A percentile compares a stretch with the other conserved stretches of the same genome.
Conservation (phyloP, 2,113 vertebrate species). For the Indicator maculatus region DNA sequence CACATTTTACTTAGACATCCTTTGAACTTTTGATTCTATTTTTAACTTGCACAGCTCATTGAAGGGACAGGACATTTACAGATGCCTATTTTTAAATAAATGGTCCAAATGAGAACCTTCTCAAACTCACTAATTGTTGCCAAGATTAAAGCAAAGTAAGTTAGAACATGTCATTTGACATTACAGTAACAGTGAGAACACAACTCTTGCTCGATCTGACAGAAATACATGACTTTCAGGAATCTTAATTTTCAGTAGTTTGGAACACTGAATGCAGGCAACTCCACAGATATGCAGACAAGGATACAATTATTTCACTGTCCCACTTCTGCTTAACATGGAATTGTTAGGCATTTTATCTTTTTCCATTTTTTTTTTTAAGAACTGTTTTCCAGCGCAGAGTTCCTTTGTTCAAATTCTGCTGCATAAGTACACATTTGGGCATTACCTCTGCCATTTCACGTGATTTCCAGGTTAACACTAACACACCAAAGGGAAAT, state of each 20-base stretch:
- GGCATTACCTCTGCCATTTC: background rate
- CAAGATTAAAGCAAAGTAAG: slow-evolving; percentile 11
- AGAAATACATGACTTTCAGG: background rate
- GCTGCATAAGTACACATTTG: background rate
- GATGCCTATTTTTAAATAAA: background rate
- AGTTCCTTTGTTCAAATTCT: background rate
- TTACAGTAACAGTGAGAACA: background rate
- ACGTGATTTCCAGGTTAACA: background rate
- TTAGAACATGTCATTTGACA: background rate
- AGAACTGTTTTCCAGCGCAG: background rate
- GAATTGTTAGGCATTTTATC: background rate
- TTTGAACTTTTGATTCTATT: background rate
- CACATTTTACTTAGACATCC: background rate
- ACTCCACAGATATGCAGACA: background rate
- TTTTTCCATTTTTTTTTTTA: background rate
- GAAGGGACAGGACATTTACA: background rate
- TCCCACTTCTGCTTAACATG: background rate
- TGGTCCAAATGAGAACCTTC: background rate
- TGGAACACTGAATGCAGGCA: background rate
- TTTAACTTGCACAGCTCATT: background rate
- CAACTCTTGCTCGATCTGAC: background rate
- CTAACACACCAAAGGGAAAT: slow-evolving; percentile 8
- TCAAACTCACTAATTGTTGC: background rate
- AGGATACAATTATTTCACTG: background rate
- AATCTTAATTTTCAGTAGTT: background rate